A percentile compares a stretch with the other conserved stretches of the same genome.
phyloP scores from a whole-genome alignment of 2,888 invertebrate genomes.

The Dyspetes luteomarginatus region DNA sequence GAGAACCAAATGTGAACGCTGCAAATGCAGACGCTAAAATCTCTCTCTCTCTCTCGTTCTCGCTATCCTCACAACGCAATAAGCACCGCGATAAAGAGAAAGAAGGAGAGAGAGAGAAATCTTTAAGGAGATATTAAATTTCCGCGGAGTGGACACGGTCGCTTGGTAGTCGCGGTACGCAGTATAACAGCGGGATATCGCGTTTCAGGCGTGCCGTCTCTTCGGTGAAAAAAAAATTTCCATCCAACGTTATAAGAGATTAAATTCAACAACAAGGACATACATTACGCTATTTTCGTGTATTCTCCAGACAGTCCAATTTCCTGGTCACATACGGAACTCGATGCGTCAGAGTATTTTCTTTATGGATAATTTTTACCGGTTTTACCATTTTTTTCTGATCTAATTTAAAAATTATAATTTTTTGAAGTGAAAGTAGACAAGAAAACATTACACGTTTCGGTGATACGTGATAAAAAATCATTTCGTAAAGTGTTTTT shows the following conservation, averaged over 20 bases:
- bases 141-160: slow-evolving; percentile 64
- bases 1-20: slow-evolving; percentile 46
- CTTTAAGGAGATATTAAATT: slow-evolving; percentile 69
- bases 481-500: too few species aligned
- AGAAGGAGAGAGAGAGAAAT: slow-evolving; percentile 51
- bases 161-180: slow-evolving; percentile 67
- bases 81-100: slow-evolving; percentile 54
- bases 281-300: neutral
- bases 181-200: slow-evolving; percentile 67
- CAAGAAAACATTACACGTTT: too few species aligned
- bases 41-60: slow-evolving; percentile 3
- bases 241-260: slow-evolving; percentile 55
- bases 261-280: slow-evolving; percentile 61
- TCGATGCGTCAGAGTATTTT: too few species aligned
- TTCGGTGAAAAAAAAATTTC: neutral
- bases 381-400: too few species aligned
- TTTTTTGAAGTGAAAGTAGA: too few species aligned
- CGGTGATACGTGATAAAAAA: too few species aligned
- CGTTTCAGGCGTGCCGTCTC: slow-evolving; percentile 67
- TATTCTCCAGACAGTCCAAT: neutral
- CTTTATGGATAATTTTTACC: too few species aligned
- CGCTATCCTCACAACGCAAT: slow-evolving; percentile 23
- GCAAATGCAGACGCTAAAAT: slow-evolving; percentile 33
- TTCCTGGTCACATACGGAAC: neutral
- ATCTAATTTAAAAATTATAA: too few species aligned